Evolutionary conservation across 2,888 invertebrate species (phyloP).

Genomic region (Microdon myrmicae): DNA sequence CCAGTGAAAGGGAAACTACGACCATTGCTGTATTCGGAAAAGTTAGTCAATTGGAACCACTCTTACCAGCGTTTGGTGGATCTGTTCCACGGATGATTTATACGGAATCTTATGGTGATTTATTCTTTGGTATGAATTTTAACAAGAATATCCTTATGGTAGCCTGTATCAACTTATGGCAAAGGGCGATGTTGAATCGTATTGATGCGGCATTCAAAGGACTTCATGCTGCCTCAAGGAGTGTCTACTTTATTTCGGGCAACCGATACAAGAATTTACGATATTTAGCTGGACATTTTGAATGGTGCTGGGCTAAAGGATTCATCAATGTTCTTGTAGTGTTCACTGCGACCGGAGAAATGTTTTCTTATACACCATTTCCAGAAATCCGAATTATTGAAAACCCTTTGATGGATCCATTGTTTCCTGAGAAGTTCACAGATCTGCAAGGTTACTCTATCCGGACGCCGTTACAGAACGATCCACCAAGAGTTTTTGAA

Average conservation of each 20-base stretch:
- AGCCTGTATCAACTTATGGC: slow-evolving; percentile 46
- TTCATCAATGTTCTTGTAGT: slow-evolving; percentile 53
- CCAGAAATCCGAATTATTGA: slow-evolving; percentile 20
- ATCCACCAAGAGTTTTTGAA: slow-evolving; percentile 56
- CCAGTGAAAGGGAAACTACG: slow-evolving; percentile 31
- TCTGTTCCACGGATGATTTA: slow-evolving; percentile 52
- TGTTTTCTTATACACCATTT: slow-evolving; percentile 52
- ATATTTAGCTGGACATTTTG: slow-evolving; percentile 52
- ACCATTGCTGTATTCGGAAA: slow-evolving; percentile 54
- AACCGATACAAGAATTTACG: slow-evolving; percentile 12
- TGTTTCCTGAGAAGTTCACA: slow-evolving; percentile 51
- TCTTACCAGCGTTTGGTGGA: slow-evolving; percentile 36
- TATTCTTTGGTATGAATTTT: slow-evolving; percentile 40
- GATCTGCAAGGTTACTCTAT: slow-evolving; percentile 52
- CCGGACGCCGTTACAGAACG: slow-evolving; percentile 49
- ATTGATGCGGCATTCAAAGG: slow-evolving; percentile 52
- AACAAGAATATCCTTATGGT: slow-evolving; percentile 54
- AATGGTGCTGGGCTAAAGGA: slow-evolving; percentile 56
- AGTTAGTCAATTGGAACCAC: slow-evolving; percentile 38
- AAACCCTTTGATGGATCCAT: slow-evolving; percentile 4
- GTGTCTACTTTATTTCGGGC: slow-evolving; percentile 47
- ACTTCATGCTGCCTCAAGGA: slow-evolving; percentile 52
- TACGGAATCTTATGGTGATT: slow-evolving; percentile 49
- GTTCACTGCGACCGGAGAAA: slow-evolving; percentile 29
- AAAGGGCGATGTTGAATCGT: slow-evolving; percentile 49